phyloP scores from a whole-genome alignment of 2,888 invertebrate genomes.

The Netelia inedita region DNA sequence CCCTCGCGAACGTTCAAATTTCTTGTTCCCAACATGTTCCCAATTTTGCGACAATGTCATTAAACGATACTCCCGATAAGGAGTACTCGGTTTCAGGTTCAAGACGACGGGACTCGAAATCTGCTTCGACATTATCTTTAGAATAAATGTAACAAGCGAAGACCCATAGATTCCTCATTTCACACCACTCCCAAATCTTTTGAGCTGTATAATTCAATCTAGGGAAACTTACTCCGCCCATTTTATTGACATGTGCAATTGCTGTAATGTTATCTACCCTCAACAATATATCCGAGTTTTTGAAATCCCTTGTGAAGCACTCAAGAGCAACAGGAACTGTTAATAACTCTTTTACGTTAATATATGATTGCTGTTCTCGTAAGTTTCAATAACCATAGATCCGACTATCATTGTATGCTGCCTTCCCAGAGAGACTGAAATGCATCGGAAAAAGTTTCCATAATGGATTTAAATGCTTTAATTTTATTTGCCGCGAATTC shows the following conservation, averaged over 20 bases:
- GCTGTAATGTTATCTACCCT: slow-evolving; percentile 65
- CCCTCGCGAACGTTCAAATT: no score
- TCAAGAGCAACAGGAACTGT: slow-evolving; percentile 57
- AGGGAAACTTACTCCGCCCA: slow-evolving; percentile 54
- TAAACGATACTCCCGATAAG: slow-evolving; percentile 42
- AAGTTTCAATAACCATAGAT: slow-evolving; percentile 55
- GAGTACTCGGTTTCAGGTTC: slow-evolving; percentile 63
- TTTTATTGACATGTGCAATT: slow-evolving; percentile 66
- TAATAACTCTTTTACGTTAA: slow-evolving; percentile 52
- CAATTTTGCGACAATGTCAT: slow-evolving; percentile 15
- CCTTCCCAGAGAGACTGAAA: slow-evolving; percentile 56
- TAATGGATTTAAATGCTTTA: slow-evolving; percentile 26
- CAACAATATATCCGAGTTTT: slow-evolving; percentile 51
- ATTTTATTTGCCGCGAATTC: slow-evolving; percentile 15
- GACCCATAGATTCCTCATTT: slow-evolving; percentile 54
- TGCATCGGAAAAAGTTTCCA: slow-evolving; percentile 66
- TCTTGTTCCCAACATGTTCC: slow-evolving; percentile 41
- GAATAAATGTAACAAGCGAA: slow-evolving; percentile 66
- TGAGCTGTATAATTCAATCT: slow-evolving; percentile 38
- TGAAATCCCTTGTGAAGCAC: slow-evolving; percentile 46
- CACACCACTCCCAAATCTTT: slow-evolving; percentile 65
- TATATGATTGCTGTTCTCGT: slow-evolving; percentile 28
- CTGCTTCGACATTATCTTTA: slow-evolving; percentile 58
- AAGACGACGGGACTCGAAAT: slow-evolving; percentile 61
- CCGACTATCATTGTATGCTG: slow-evolving; percentile 32